These are phyloP conservation scores for Sphaeridia pumilis DNA, from an alignment of 2,888 invertebrate genomes.

Conservation along the genomic window DNA sequence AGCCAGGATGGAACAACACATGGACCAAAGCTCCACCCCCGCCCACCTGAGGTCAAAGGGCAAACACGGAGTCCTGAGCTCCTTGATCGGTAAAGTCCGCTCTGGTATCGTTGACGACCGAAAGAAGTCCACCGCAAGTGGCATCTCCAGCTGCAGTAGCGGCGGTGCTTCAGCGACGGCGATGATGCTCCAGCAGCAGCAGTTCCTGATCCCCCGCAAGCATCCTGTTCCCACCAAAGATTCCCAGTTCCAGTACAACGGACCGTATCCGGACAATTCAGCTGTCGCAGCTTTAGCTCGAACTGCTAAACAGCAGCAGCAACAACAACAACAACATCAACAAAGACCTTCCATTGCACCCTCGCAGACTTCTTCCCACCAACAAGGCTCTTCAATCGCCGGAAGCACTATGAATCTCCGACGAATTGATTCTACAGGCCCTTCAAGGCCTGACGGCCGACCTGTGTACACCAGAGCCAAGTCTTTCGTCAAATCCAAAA, in stretches of 20 bases:
- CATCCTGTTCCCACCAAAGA: conserved; percentile 33
- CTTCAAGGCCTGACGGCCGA: conserved; percentile 15
- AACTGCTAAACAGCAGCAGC: too few species aligned
- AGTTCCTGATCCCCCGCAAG: conserved; percentile 23
- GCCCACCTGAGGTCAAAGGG: conserved; percentile 13
- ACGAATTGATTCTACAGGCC: background rate
- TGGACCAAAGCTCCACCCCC: conserved; percentile 28
- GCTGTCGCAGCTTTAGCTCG: conserved; percentile 29
- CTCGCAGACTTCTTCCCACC: too few species aligned
- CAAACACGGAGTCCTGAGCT: conserved; percentile 44
- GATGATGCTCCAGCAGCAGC: conserved; percentile 22
- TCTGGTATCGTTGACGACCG: conserved; percentile 33
- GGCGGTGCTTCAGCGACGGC: conserved; percentile 17
- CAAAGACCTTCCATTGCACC: background rate
- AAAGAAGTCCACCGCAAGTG: conserved; percentile 29
- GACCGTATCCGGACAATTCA: conserved; percentile 28
- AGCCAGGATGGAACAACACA: conserved; percentile 30
- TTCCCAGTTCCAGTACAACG: conserved; percentile 34
- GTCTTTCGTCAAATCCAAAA: conserved; percentile 36
- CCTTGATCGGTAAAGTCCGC: conserved; percentile 47
- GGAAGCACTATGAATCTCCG: background rate
- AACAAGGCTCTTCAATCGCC: too few species aligned
- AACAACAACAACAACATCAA: too few species aligned
- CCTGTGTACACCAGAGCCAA: conserved; percentile 32
- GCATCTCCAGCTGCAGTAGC: conserved; percentile 3